Evolutionary conservation across 2,797 vertebrate genomes (phyloP).

Genomic region (Euthynnus affinis): DNA sequence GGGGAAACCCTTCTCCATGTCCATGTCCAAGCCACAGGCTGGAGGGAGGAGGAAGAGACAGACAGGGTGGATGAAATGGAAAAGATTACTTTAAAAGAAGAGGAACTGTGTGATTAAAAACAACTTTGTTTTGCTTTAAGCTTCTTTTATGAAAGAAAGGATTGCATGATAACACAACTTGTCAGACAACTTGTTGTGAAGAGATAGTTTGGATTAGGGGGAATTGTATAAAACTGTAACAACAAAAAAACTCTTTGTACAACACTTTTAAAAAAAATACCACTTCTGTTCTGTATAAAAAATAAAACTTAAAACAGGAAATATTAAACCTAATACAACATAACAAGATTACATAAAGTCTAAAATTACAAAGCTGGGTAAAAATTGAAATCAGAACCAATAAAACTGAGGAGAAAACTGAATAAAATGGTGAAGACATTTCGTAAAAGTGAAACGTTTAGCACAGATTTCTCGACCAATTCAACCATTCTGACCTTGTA

Average conservation of each 20-base stretch:
- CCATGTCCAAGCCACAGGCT: slow-evolving; percentile 88
- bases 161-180: slow-evolving; percentile 8
- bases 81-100: slow-evolving; percentile 26
- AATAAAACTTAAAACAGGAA: neutral
- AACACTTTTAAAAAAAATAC: neutral
- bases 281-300: neutral
- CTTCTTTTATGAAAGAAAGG: neutral
- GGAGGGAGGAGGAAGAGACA: slow-evolving; percentile 40
- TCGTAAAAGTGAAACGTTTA: neutral
- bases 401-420: neutral
- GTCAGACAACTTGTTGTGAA: slow-evolving; percentile 27
- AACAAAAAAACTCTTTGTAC: neutral
- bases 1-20: slow-evolving; percentile 86
- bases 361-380: neutral
- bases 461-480: neutral
- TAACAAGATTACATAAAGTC: neutral
- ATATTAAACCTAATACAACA: neutral
- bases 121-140: slow-evolving; percentile 11
- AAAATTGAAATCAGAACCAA: neutral
- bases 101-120: slow-evolving; percentile 14
- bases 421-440: neutral
- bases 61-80: slow-evolving; percentile 47
- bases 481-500: neutral
- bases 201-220: slow-evolving; percentile 52
- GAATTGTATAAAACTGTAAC: neutral